Evolutionary conservation across 2,797 vertebrate species (phyloP).

Genomic region (Hozukius guyotensis): DNA sequence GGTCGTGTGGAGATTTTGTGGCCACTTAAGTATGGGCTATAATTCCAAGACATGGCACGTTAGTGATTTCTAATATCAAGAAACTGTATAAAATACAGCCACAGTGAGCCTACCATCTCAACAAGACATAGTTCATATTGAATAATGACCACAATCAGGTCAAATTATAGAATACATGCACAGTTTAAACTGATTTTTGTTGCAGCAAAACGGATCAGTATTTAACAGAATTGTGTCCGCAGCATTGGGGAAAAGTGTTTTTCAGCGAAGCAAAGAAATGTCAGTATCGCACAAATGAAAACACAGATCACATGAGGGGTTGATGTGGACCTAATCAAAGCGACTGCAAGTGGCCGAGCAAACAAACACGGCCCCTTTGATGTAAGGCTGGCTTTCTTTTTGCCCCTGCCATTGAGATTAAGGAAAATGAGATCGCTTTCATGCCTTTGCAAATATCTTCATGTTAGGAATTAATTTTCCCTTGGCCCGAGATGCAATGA

Average conservation of each 20-base stretch:
- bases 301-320: conserved; percentile 41
- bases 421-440: conserved; percentile 73
- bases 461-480: conserved; percentile 77
- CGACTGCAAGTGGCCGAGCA: conserved; percentile 60
- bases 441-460: conserved; percentile 76
- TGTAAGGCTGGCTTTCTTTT: conserved; percentile 60
- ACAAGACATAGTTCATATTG: not conserved
- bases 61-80: not conserved
- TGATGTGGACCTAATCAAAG: conserved; percentile 70
- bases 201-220: not conserved
- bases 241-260: not conserved
- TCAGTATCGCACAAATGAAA: conserved; percentile 55
- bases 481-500: conserved; percentile 71
- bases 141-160: not conserved
- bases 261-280: conserved; percentile 45
- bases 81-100: not conserved
- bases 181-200: not conserved
- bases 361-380: conserved; percentile 72
- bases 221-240: not conserved
- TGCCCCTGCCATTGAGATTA: conserved; percentile 63
- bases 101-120: not conserved
- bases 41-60: not conserved
- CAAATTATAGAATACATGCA: not conserved
- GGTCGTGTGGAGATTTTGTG: not conserved
- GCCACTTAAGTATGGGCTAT: not conserved